Conservation (phyloP, 2,888 invertebrate species). For the Orthosia incerta region DNA sequence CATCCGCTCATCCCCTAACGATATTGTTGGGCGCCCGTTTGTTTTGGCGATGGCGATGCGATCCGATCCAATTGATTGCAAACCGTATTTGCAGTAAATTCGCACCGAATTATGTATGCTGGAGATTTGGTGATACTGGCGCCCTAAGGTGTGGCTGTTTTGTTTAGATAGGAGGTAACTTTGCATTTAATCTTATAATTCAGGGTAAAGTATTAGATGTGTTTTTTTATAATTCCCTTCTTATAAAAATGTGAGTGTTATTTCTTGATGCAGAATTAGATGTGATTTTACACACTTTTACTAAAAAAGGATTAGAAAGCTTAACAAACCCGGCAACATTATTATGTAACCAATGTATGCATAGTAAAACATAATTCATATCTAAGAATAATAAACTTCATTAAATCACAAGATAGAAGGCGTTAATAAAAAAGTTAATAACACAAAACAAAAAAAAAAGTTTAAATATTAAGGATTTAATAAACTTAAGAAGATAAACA, state of each 20-base stretch:
- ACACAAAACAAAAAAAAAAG: too few relatives aligned
- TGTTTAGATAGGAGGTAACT: conserved; percentile 13
- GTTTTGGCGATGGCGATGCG: conserved; percentile 61
- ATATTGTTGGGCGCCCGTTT: conserved; percentile 64
- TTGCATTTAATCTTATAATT: conserved; percentile 27
- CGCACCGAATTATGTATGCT: conserved; percentile 51
- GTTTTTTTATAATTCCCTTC: background rate
- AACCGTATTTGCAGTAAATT: conserved; percentile 67
- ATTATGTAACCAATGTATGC: background rate
- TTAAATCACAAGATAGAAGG: too few relatives aligned
- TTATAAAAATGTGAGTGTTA: too few relatives aligned
- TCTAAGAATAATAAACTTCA: too few relatives aligned
- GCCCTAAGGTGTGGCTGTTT: conserved; percentile 11
- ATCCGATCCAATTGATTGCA: conserved; percentile 67
- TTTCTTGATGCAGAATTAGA: too few relatives aligned
- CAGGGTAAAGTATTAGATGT: conserved; percentile 7
- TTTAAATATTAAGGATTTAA: background rate
- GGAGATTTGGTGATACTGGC: conserved; percentile 38
- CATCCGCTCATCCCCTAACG: conserved; percentile 75
- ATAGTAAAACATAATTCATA: background rate
- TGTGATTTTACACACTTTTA: too few relatives aligned
- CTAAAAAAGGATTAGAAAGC: background rate
- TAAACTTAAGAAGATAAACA: background rate
- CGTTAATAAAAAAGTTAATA: too few relatives aligned
- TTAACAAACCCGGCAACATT: background rate